Evolutionary conservation across 2,113 vertebrate genomes (phyloP).

Genomic region (Nematolebias whitei): DNA sequence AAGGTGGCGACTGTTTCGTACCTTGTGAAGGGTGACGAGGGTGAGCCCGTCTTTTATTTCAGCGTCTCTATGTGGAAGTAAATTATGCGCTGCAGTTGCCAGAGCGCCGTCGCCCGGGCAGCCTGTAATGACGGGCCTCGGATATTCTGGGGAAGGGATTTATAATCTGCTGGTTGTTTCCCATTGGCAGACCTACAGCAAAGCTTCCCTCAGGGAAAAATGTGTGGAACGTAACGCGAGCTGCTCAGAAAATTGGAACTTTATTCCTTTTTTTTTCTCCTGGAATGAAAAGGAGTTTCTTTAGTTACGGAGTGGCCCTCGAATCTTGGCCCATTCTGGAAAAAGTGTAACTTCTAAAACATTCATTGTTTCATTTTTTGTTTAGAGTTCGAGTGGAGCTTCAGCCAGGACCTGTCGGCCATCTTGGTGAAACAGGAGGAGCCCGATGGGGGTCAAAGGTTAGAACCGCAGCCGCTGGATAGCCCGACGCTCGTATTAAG

Average conservation of each 20-base stretch:
- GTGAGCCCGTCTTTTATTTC: conserved; percentile 59
- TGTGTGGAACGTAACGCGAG: not conserved
- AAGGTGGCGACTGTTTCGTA: conserved; percentile 7
- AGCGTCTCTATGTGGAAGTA: conserved; percentile 45
- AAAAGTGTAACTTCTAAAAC: no score
- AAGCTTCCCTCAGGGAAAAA: conserved; percentile 25
- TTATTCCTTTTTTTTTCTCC: not conserved
- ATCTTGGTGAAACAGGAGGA: conserved; percentile 98
- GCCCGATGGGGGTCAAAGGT: conserved; percentile 79
- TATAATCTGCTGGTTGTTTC: conserved; percentile 50
- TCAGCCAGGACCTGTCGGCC: conserved; percentile 93
- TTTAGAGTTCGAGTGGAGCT: conserved; percentile 90
- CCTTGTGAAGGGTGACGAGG: conserved; percentile 17
- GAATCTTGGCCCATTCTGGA: no score
- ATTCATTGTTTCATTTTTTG: not conserved
- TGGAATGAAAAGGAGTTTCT: not conserved
- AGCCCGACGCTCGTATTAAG: conserved; percentile 77
- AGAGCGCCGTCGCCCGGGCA: conserved; percentile 55
- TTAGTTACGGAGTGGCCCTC: no score
- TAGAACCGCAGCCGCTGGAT: conserved; percentile 80
- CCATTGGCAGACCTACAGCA: conserved; percentile 62
- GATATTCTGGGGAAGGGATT: conserved; percentile 61
- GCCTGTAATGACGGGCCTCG: conserved; percentile 52
- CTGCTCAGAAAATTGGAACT: not conserved
- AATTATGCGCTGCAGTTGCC: conserved; percentile 66